Evolutionary conservation across 2,888 invertebrate genomes (phyloP).

Genomic region (Tachina fera): DNA sequence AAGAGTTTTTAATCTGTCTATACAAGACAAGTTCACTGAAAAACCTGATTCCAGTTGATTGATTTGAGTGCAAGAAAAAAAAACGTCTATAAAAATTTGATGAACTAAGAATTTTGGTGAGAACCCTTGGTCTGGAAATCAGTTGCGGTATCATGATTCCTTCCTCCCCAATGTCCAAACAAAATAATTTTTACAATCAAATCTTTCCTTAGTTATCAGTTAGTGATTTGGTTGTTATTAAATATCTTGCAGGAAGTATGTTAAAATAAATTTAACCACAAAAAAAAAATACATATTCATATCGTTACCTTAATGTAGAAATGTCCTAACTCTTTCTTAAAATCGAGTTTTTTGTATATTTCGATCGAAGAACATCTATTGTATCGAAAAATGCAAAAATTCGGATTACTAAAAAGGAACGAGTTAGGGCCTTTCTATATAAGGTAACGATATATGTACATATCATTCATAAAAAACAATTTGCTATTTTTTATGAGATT

Average conservation of each 20-base stretch:
- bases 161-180: neutral
- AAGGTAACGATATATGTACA: neutral
- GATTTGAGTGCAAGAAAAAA: neutral
- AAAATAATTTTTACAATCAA: neutral
- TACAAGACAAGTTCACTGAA: no score
- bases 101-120: neutral
- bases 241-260: constrained; percentile 26
- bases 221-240: constrained; percentile 2
- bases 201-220: constrained; percentile 19
- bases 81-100: neutral
- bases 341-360: no score
- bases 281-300: neutral
- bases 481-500: constrained; percentile 4
- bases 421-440: no score
- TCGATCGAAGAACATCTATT: no score
- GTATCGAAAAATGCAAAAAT: no score
- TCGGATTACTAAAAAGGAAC: no score
- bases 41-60: no score
- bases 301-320: no score
- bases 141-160: neutral
- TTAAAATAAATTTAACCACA: constrained; percentile 16
- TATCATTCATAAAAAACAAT: neutral
- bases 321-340: no score
- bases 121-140: no score
- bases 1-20: no score